Evolutionary conservation across 2,888 invertebrate species (phyloP).

Genomic region (Priocnemis perturbator): DNA sequence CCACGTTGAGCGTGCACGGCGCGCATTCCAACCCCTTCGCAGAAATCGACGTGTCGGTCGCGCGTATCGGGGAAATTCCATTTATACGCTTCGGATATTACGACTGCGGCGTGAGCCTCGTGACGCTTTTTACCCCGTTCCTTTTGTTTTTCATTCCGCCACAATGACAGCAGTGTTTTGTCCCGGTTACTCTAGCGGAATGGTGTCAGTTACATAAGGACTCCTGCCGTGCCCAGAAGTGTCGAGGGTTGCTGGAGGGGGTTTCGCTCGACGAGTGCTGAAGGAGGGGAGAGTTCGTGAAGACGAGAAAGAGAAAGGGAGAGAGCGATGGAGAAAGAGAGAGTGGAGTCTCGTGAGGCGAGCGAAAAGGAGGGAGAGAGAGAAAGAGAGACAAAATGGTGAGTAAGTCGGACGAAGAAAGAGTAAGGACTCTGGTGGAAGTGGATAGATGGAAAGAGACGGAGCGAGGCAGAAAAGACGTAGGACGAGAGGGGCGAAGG

Average conservation of each 20-base stretch:
- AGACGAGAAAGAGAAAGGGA: slow-evolving; percentile 22
- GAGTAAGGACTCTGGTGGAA: slow-evolving; percentile 20
- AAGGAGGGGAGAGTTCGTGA: slow-evolving; percentile 9
- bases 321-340: slow-evolving; percentile 44
- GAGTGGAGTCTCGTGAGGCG: slow-evolving; percentile 30
- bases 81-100: no score
- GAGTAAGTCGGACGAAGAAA: slow-evolving; percentile 20
- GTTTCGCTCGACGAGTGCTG: slow-evolving; percentile 12
- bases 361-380: slow-evolving; percentile 10
- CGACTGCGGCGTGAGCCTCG: no score
- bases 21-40: no score
- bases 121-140: slow-evolving; percentile 8
- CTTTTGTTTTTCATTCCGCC: slow-evolving; percentile 37
- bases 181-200: slow-evolving; percentile 69
- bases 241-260: slow-evolving; percentile 48
- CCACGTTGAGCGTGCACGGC: no score
- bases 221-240: slow-evolving; percentile 64
- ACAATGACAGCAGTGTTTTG: slow-evolving; percentile 62
- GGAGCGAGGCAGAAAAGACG: slow-evolving; percentile 17
- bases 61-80: no score
- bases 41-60: no score
- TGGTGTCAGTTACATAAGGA: slow-evolving; percentile 73
- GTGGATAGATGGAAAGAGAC: slow-evolving; percentile 20
- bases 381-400: not conserved
- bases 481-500: not conserved